Conservation (phyloP, 1,140 invertebrate species). For the Homarus americanus region DNA sequence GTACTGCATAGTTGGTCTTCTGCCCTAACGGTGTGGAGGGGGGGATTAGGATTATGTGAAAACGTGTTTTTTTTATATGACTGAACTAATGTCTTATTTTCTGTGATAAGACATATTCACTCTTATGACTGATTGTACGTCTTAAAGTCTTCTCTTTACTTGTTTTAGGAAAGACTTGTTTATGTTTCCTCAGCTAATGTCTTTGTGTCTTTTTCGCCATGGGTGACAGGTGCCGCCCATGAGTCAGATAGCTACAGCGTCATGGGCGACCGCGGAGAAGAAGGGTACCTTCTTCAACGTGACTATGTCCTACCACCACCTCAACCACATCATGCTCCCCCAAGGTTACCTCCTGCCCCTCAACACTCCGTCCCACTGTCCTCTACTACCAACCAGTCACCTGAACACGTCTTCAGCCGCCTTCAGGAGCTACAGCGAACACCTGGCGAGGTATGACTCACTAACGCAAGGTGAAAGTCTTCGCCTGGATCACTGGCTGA, state of each 20-base stretch:
- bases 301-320: conserved; percentile 54
- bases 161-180: no score
- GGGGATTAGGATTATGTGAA: no score
- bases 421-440: conserved; percentile 6
- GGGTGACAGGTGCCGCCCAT: conserved; percentile 40
- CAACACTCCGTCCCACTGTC: background rate
- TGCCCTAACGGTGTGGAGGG: no score
- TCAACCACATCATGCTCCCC: background rate
- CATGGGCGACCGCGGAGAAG: background rate
- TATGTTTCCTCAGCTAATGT: no score
- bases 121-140: no score
- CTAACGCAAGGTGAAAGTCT: background rate
- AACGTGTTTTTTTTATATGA: no score
- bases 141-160: no score
- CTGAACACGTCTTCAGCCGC: background rate
- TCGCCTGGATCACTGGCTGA: background rate
- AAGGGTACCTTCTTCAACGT: conserved; percentile 44
- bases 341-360: conserved; percentile 31
- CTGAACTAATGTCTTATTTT: no score
- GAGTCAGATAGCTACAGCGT: background rate
- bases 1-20: no score
- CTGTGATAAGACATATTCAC: no score
- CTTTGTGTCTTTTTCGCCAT: no score
- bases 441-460: background rate
- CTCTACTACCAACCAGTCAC: background rate